phyloP scores from a whole-genome alignment of 2,888 invertebrate species.

The Tinea semifulvella region DNA sequence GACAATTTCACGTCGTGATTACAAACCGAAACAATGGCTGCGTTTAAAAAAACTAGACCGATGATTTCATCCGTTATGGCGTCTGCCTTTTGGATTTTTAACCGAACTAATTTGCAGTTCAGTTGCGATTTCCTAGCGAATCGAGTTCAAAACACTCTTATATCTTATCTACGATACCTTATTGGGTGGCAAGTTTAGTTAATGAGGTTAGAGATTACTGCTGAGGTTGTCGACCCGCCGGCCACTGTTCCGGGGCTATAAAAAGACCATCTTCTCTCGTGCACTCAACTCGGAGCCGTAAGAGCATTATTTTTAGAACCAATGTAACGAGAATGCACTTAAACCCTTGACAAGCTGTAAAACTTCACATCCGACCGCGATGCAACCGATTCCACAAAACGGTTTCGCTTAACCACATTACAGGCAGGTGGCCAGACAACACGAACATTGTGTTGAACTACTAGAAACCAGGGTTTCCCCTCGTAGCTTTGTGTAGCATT shows the following conservation, averaged over 20 bases:
- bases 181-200: neutral
- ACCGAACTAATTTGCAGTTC: neutral
- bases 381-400: no score
- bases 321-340: no score
- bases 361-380: neutral
- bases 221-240: neutral
- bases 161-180: no score
- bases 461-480: conserved; percentile 7
- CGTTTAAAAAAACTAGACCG: conserved; percentile 7
- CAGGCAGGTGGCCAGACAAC: conserved; percentile 2
- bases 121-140: neutral
- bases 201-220: neutral
- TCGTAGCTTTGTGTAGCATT: neutral
- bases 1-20: conserved; percentile 9
- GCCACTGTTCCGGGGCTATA: neutral
- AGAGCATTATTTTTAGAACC: neutral
- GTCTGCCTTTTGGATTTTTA: conserved; percentile 3
- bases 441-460: neutral
- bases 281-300: neutral
- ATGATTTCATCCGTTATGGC: conserved; percentile 9
- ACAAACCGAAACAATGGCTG: conserved; percentile 5
- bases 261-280: neutral
- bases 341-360: neutral
- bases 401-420: neutral
- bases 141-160: no score